Evolutionary conservation across 2,113 vertebrate genomes (phyloP).

Genomic region (Polyodon spathula): DNA sequence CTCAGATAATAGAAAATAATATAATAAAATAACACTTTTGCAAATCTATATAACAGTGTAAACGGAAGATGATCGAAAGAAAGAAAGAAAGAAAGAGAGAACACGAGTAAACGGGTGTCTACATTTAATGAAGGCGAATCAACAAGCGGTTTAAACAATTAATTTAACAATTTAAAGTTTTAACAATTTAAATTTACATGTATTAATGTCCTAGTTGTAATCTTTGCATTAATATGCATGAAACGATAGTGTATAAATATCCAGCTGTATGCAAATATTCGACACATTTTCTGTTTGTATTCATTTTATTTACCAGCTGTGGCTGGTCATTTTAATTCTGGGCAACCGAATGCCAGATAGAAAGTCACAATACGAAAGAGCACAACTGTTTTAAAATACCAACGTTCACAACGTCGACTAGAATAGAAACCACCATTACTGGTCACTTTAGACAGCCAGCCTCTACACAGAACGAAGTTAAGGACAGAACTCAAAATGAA

Average conservation of each 20-base stretch:
- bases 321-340: slow-evolving; percentile 54
- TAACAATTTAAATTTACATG: slow-evolving; percentile 75
- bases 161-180: too few species aligned
- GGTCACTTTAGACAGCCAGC: slow-evolving; percentile 39
- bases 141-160: slow-evolving; percentile 68
- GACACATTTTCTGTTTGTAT: slow-evolving; percentile 58
- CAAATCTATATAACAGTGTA: background rate
- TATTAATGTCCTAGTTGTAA: slow-evolving; percentile 63
- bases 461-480: too few species aligned
- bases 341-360: slow-evolving; percentile 54
- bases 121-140: slow-evolving; percentile 68
- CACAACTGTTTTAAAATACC: too few species aligned
- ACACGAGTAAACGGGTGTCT: slow-evolving; percentile 54
- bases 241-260: slow-evolving; percentile 66
- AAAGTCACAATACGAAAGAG: slow-evolving; percentile 52
- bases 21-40: background rate
- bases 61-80: background rate
- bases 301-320: slow-evolving; percentile 61
- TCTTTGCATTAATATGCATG: slow-evolving; percentile 71
- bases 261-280: slow-evolving; percentile 65
- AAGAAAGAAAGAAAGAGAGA: slow-evolving; percentile 7
- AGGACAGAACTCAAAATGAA: too few species aligned
- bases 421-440: slow-evolving; percentile 36
- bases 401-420: too few species aligned
- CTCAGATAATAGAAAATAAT: background rate